Conservation (phyloP, 2,888 invertebrate species). For the Drosophila prolongata region DNA sequence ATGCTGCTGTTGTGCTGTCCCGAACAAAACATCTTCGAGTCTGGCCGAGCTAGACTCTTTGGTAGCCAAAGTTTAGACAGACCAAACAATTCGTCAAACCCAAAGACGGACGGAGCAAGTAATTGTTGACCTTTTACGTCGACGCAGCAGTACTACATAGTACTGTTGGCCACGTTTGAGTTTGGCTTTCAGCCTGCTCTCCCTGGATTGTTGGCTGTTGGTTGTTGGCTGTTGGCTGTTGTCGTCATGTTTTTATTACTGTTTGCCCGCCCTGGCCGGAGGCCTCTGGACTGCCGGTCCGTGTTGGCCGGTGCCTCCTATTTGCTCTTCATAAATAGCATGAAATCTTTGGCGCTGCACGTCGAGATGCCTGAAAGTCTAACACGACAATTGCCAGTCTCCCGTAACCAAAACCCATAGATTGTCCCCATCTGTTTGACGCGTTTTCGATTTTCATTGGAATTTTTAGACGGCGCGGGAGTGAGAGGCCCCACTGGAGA, state of each 20-base stretch:
- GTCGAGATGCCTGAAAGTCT: conserved; percentile 77
- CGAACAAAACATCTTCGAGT: conserved; percentile 57
- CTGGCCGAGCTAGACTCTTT: conserved; percentile 74
- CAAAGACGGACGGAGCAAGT: conserved; percentile 61
- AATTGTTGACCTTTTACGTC: conserved; percentile 81
- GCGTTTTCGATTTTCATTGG: conserved; percentile 74
- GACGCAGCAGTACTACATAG: conserved; percentile 48
- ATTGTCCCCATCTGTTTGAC: conserved; percentile 16
- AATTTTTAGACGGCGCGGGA: conserved; percentile 49
- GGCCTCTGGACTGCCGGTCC: conserved; percentile 26
- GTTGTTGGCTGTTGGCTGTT: conserved; percentile 31
- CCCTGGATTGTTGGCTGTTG: conserved; percentile 36
- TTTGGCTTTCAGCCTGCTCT: conserved; percentile 43
- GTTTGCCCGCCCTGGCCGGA: conserved; percentile 71
- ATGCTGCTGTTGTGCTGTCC: conserved; percentile 35
- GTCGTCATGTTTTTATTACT: conserved; percentile 76
- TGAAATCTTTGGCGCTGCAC: conserved; percentile 75
- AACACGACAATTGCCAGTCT: conserved; percentile 71
- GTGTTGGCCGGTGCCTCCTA: conserved; percentile 41
- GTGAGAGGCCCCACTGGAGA: conserved; percentile 25
- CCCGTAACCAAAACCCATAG: conserved; percentile 52
- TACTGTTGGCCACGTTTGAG: conserved; percentile 57
- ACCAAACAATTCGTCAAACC: conserved; percentile 77
- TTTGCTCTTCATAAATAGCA: conserved; percentile 79
- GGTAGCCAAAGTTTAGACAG: conserved; percentile 80